Evolutionary conservation across 2,888 invertebrate genomes (phyloP).

Genomic region (Nezara viridula): DNA sequence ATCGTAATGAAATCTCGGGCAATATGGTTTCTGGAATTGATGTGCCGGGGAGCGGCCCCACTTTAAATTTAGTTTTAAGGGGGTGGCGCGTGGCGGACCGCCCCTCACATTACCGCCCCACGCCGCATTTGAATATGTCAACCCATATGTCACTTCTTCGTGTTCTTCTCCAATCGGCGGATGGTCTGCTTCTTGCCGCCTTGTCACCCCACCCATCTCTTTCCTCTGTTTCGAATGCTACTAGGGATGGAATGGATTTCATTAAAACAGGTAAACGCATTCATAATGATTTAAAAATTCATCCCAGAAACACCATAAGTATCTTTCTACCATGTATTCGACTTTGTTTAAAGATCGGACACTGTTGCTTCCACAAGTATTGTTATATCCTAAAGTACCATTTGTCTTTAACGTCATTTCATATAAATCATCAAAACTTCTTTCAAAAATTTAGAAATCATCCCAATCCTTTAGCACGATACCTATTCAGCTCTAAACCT

Average conservation of each 20-base stretch:
- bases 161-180: slow-evolving; percentile 32
- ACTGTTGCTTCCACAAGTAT: too few species aligned
- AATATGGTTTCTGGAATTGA: slow-evolving; percentile 67
- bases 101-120: slow-evolving; percentile 56
- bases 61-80: slow-evolving; percentile 66
- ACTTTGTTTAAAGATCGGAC: too few species aligned
- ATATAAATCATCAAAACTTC: too few species aligned
- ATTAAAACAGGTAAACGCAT: background rate
- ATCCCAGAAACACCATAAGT: too few species aligned
- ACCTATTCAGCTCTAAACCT: too few species aligned
- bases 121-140: slow-evolving; percentile 64
- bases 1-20: slow-evolving; percentile 73
- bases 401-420: too few species aligned
- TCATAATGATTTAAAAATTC: too few species aligned
- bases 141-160: slow-evolving; percentile 61
- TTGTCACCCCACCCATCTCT: background rate
- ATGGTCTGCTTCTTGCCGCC: slow-evolving; percentile 35
- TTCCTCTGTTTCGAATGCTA: background rate
- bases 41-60: slow-evolving; percentile 64
- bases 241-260: background rate
- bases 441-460: too few species aligned
- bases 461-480: too few species aligned
- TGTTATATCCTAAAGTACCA: too few species aligned
- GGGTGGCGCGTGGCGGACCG: slow-evolving; percentile 64
- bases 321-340: too few species aligned